Conservation (phyloP, 1,140 invertebrate genomes). For the Zelostemma sp. region DNA sequence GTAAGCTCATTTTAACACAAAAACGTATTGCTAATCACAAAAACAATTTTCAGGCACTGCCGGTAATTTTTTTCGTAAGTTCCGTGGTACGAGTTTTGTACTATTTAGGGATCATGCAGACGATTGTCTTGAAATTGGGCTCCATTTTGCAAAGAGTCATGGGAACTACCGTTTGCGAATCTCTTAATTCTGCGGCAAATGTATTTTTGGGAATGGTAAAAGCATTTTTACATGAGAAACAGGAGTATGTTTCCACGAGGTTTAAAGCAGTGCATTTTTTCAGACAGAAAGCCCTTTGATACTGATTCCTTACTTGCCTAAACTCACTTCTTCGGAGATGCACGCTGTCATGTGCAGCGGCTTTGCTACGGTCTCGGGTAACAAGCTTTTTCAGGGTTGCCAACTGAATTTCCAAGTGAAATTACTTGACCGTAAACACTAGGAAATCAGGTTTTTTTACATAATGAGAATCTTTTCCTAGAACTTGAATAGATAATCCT, state of each 20-base stretch:
- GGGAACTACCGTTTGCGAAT: conserved; percentile 92
- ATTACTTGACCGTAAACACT: no score
- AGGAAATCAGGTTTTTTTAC: no score
- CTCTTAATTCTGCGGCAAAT: conserved; percentile 90
- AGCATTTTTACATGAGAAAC: not conserved
- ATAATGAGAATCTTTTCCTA: no score
- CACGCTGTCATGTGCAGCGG: conserved; percentile 94
- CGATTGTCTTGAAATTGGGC: conserved; percentile 86
- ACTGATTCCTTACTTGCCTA: conserved; percentile 87
- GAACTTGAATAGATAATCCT: no score
- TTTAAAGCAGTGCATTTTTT: conserved; percentile 47
- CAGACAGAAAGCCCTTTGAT: conserved; percentile 91
- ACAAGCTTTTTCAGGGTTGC: not conserved
- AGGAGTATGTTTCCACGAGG: not conserved
- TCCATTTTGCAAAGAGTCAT: conserved; percentile 80
- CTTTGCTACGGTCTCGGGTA: conserved; percentile 94
- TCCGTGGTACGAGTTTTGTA: conserved; percentile 90
- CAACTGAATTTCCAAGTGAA: no score
- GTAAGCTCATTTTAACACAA: not conserved
- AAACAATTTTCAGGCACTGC: conserved; percentile 74
- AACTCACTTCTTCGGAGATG: conserved; percentile 90
- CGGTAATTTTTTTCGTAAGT: conserved; percentile 93
- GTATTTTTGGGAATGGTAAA: conserved; percentile 90
- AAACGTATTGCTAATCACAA: not conserved
- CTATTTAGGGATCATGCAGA: conserved; percentile 90